phyloP scores from a whole-genome alignment of 2,888 invertebrate genomes.

The Thymelicus acteon region DNA sequence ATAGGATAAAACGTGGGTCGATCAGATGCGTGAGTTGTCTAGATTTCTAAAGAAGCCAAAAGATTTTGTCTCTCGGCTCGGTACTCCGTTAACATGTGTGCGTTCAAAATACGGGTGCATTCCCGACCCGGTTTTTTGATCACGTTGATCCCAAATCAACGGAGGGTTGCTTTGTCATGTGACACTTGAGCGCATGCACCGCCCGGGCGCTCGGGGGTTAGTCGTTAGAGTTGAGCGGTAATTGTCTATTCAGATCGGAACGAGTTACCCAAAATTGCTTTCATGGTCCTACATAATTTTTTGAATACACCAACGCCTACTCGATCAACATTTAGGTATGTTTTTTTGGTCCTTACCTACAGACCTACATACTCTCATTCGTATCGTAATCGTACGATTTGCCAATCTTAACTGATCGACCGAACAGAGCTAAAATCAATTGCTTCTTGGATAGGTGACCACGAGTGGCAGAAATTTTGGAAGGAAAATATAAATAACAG shows the following conservation, averaged over 20 bases:
- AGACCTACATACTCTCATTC: too few species aligned
- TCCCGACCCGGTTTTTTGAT: conserved; percentile 76
- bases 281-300: neutral
- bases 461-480: too few species aligned
- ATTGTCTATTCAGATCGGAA: conserved; percentile 61
- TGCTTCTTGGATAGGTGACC: too few species aligned
- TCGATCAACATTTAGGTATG: too few species aligned
- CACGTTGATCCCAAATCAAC: conserved; percentile 70
- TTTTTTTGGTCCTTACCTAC: neutral
- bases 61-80: conserved; percentile 21
- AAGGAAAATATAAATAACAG: too few species aligned
- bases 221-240: conserved; percentile 72
- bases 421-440: too few species aligned
- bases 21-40: conserved; percentile 4
- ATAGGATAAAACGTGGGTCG: neutral
- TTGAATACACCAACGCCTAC: neutral
- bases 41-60: conserved; percentile 36
- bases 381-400: too few species aligned
- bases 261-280: conserved; percentile 24
- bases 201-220: conserved; percentile 69
- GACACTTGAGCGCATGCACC: conserved; percentile 79
- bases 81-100: conserved; percentile 46
- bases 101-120: conserved; percentile 72
- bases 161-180: conserved; percentile 79
- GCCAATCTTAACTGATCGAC: too few species aligned